Percentiles rank a stretch among this genome's conserved stretches.
These are phyloP conservation scores for Sebastes minor DNA, from an alignment of 2,797 vertebrate genomes.

Conservation along the genomic window DNA sequence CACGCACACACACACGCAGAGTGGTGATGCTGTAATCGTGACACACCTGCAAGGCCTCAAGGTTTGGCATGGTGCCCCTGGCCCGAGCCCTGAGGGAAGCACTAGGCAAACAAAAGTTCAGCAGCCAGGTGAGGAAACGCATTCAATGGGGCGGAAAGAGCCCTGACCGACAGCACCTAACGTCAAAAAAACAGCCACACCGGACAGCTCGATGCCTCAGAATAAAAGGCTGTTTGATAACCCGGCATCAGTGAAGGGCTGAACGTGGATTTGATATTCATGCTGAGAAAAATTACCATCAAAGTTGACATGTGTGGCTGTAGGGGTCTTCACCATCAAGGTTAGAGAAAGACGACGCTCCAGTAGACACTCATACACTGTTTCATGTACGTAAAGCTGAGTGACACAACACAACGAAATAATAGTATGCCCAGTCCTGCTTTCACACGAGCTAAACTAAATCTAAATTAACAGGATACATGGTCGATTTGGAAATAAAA, in stretches of 20 bases:
- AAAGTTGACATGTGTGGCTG: conserved; percentile 59
- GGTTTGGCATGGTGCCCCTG: conserved; percentile 66
- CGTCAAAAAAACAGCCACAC: conserved; percentile 10
- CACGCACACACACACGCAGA: conserved; percentile 22
- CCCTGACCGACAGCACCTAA: conserved; percentile 35
- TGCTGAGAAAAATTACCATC: conserved; percentile 66
- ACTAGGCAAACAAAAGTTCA: conserved; percentile 74
- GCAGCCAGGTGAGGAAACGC: conserved; percentile 67
- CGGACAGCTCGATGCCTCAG: conserved; percentile 55
- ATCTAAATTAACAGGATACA: neutral
- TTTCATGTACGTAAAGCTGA: neutral
- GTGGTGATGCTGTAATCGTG: conserved; percentile 68
- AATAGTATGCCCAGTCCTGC: neutral
- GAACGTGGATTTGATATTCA: conserved; percentile 63
- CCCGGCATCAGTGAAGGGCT: conserved; percentile 38
- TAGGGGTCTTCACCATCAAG: conserved; percentile 56
- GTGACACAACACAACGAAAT: conserved; percentile 22
- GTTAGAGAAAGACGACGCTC: conserved; percentile 52
- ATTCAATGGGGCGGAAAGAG: conserved; percentile 59
- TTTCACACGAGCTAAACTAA: conserved; percentile 4
- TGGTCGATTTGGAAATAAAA: neutral
- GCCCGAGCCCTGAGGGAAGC: conserved; percentile 61
- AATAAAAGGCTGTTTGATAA: conserved; percentile 56
- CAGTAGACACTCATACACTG: neutral
- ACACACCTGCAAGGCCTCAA: conserved; percentile 76